Base-by-base conservation (phyloP, 2,888 invertebrate species). In the Chrysotoxum bicinctum region DNA sequence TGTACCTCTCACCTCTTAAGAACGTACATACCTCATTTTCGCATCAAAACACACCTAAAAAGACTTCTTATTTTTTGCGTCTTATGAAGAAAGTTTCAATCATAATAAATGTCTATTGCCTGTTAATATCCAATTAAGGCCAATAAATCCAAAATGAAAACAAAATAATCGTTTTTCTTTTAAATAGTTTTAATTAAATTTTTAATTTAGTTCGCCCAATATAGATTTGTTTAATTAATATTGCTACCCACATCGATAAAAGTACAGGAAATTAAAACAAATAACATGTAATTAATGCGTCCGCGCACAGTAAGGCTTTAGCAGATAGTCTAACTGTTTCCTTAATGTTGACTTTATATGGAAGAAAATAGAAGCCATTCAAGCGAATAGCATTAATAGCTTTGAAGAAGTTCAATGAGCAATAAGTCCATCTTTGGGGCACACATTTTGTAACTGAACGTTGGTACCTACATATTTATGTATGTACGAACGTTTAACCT, bases 191-290 rank as follows among this genome's bases (percentile, higher is more conserved):
- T 52, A 54, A 78, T 74, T 50, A 83, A 58, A 60, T 78, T 64
- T 45, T 30, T 45, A 54, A 73, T 21, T 77, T 68, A 52, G 26
- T 64, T 62, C 69, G 19, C 70, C 84, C 56, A 75, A 84, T 80
- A 75, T 60, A 60, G 75, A 30, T 40, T 45, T 45, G 52, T 80
- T 58, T 45, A 80, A 80, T 74, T 75, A 54, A 80, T 58, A 70
- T 84, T 45, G 40, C 66, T 80, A 75, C 84, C 84, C 84, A 84
- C 84, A n/a, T 76, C 66, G 62, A 79, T 48, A 30, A 10, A 45
- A 6, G 52, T 60, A 45, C 79, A 80, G 84, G 84, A 84, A 84
- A 72, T 84, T 84, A 72, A 75, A 80, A 68, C 74, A 75, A 80
- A 79, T 48, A 74, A 74, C 79, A 66, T 75, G 54, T 64, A 80